Conservation (phyloP, 2,797 vertebrate genomes). For the Trichosurus vulpecula region DNA sequence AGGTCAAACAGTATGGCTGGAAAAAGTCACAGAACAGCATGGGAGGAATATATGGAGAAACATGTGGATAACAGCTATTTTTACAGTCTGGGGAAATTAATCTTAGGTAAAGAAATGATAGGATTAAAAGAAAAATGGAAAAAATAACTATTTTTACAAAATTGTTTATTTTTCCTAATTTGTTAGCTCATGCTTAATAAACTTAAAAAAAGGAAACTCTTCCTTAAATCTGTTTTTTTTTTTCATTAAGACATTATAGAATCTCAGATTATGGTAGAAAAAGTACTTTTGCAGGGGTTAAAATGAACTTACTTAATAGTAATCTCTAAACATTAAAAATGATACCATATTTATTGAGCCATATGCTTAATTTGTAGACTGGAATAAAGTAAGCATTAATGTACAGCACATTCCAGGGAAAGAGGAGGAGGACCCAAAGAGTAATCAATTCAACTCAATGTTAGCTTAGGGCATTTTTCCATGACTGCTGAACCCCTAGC, state of each 20-base stretch:
- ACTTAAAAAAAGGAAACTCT: slow-evolving; percentile 21
- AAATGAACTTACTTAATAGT: neutral
- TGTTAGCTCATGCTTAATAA: neutral
- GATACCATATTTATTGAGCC: slow-evolving; percentile 18
- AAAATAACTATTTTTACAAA: slow-evolving; percentile 8
- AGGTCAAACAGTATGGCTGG: neutral
- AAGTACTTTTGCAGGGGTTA: neutral
- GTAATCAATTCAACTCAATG: slow-evolving; percentile 60
- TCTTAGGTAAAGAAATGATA: neutral
- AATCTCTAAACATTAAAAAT: slow-evolving; percentile 48
- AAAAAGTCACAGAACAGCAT: neutral
- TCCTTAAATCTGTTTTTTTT: neutral
- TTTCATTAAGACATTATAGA: slow-evolving; percentile 38
- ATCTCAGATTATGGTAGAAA: neutral
- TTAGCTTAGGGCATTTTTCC: slow-evolving; percentile 67
- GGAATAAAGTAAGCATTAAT: slow-evolving; percentile 31
- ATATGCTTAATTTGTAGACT: slow-evolving; percentile 6
- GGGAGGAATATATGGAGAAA: neutral
- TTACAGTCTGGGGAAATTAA: neutral
- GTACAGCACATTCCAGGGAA: slow-evolving; percentile 45
- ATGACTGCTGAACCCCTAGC: slow-evolving; percentile 53
- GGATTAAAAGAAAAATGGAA: neutral
- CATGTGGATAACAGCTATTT: neutral
- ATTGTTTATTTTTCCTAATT: neutral
- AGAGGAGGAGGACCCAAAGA: slow-evolving; percentile 47